phyloP scores from a whole-genome alignment of 2,113 vertebrate species.

The Anoplopoma fimbria region DNA sequence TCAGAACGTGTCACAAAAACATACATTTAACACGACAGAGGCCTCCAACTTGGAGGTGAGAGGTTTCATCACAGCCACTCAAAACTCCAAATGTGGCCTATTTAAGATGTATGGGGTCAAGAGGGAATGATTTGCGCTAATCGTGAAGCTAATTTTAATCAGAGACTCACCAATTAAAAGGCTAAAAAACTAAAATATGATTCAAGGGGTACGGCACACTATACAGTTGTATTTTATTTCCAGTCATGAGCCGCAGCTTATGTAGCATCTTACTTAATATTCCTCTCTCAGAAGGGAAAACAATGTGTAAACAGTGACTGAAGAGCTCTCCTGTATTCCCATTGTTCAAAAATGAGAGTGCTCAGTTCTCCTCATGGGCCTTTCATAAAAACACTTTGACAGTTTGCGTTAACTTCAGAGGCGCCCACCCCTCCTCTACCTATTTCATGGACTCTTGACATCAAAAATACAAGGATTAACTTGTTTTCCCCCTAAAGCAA shows the following conservation, averaged over 20 bases:
- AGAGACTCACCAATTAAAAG: constrained; percentile 21
- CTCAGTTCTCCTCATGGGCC: constrained; percentile 28
- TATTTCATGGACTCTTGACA: constrained; percentile 76
- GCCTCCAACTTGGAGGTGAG: constrained; percentile 56
- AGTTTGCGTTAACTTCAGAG: constrained; percentile 50
- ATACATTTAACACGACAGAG: constrained; percentile 75
- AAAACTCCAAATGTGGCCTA: constrained; percentile 38
- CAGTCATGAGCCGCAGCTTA: neutral
- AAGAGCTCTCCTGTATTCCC: constrained; percentile 41
- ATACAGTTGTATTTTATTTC: constrained; percentile 6
- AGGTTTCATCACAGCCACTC: constrained; percentile 71
- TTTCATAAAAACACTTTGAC: constrained; percentile 43
- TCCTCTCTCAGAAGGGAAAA: constrained; percentile 14
- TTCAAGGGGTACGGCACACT: neutral
- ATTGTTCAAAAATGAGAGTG: constrained; percentile 22
- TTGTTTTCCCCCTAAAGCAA: constrained; percentile 13
- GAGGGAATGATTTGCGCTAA: constrained; percentile 32
- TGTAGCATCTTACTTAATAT: constrained; percentile 28
- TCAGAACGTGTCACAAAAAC: constrained; percentile 70
- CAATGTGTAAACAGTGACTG: constrained; percentile 31
- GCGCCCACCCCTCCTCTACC: constrained; percentile 28
- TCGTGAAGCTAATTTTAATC: constrained; percentile 47
- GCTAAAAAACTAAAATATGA: neutral
- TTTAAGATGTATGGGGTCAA: constrained; percentile 41
- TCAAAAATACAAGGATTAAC: constrained; percentile 66